These are phyloP conservation scores for Muschampia plurimacula DNA, from an alignment of 2,888 invertebrate species.

Conservation along the genomic window DNA sequence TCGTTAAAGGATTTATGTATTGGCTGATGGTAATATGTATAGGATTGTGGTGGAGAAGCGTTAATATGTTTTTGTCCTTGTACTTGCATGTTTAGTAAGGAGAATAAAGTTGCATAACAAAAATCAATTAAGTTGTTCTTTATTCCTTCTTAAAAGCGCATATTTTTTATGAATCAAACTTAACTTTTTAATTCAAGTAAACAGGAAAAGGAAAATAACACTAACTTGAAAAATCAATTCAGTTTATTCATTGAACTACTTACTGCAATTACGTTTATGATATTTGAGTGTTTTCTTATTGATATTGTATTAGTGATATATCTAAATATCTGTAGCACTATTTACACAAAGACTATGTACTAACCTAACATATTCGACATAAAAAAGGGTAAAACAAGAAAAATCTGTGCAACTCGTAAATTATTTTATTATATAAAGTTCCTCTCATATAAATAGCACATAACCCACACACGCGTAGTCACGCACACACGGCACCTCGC, in stretches of 20 bases:
- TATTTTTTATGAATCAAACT: no score
- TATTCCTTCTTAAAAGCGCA: background rate
- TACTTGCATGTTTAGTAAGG: slow-evolving; percentile 82
- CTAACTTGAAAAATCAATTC: slow-evolving; percentile 21
- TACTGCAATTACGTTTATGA: slow-evolving; percentile 15
- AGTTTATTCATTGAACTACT: slow-evolving; percentile 27
- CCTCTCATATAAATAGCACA: slow-evolving; percentile 84
- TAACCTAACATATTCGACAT: slow-evolving; percentile 23
- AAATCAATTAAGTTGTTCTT: slow-evolving; percentile 23
- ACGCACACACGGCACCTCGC: slow-evolving; percentile 52
- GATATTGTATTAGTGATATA: background rate
- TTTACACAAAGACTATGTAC: slow-evolving; percentile 33
- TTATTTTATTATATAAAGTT: slow-evolving; percentile 85
- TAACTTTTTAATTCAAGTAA: background rate
- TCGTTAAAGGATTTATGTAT: slow-evolving; percentile 50
- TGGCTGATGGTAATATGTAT: slow-evolving; percentile 53
- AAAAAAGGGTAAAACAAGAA: slow-evolving; percentile 44
- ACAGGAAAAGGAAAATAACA: slow-evolving; percentile 2
- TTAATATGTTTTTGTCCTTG: slow-evolving; percentile 71
- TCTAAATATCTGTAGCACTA: slow-evolving; percentile 49
- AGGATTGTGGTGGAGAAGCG: slow-evolving; percentile 60
- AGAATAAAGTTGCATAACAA: slow-evolving; percentile 77
- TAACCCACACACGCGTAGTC: slow-evolving; percentile 70
- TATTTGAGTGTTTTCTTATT: slow-evolving; percentile 8
- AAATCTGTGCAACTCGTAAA: slow-evolving; percentile 69